These are phyloP conservation scores for Rhinolophus ferrumequinum DNA, from an alignment of 2,113 vertebrate genomes.

Conservation along the genomic window DNA sequence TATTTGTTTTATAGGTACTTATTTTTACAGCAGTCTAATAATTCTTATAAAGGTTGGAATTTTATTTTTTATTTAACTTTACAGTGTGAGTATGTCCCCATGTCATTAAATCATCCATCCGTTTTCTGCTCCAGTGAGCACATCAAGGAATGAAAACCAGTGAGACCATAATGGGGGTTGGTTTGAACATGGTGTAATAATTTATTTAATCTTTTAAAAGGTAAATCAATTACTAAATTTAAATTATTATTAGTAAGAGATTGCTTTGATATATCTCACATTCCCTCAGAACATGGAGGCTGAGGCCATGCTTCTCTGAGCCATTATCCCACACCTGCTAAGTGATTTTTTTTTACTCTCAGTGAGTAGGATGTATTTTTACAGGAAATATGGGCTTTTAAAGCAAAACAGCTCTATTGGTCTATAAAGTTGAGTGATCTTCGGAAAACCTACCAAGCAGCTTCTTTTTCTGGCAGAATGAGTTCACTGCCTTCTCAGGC, in stretches of 20 bases:
- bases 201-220: background rate
- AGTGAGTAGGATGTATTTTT: background rate
- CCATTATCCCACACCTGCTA: too few species aligned
- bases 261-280: background rate
- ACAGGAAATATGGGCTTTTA: background rate
- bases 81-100: background rate
- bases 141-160: background rate
- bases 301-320: background rate
- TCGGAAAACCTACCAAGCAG: background rate
- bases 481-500: background rate
- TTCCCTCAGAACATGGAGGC: background rate
- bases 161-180: background rate
- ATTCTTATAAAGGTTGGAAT: background rate
- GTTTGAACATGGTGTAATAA: background rate
- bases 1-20: background rate
- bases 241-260: background rate
- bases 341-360: background rate
- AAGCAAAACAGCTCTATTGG: background rate
- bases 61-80: background rate
- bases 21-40: background rate
- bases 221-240: background rate
- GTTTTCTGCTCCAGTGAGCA: background rate
- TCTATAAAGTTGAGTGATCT: background rate
- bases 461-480: background rate
- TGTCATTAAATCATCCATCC: too few species aligned